Evolutionary conservation across 2,888 invertebrate species (phyloP), one percentile per base, ranked within the genome.

Genomic region (Priocnemis perturbator): DNA sequence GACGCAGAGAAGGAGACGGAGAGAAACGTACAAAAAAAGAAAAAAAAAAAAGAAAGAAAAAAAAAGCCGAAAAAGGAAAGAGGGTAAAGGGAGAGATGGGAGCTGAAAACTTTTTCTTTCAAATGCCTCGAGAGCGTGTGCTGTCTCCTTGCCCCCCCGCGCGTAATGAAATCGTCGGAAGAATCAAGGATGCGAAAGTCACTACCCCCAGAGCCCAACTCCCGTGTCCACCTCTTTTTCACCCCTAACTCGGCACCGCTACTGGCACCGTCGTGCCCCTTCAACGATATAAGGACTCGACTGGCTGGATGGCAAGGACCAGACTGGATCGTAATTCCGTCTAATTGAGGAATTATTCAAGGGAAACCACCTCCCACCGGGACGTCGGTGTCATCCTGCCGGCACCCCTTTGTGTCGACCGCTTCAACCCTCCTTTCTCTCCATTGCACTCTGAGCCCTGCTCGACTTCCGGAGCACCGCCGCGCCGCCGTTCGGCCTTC

Each of bases 311-410:
- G 52, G 55, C 64, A 23, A 14, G 30, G 63, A 63, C 64, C 60
- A 67, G 66, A 76, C 72, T 63, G 53, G 66, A 77, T 77, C 73
- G 76, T 78, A 79, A 81, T 81, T 78, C 73, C 70, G 58, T 73
- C 71, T 82, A 82, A 82, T 81, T 78, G 79, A 77, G 70, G 73
- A 79, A 77, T 81, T 81, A 81, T 79, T 78, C 80, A 66, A 68
- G 59, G 17, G 15, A 67, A 55, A 59, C 30, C 56, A 30, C 17
- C 50, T 50, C 50, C 19, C n/a, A 19, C 50, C 17, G 9, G 9
- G 19, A 19, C 50, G n/a, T n/a, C 50, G 37, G 37, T 37, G 37
- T 37, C 26, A 26, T 7, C 26, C 26, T 26, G 44, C 30, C 52
- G 17, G 19, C 55, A 19, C 30, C 56, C 45, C 37, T 47, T 55